Base-by-base conservation (phyloP, 2,113 vertebrate species). In the Saguinus midas region DNA sequence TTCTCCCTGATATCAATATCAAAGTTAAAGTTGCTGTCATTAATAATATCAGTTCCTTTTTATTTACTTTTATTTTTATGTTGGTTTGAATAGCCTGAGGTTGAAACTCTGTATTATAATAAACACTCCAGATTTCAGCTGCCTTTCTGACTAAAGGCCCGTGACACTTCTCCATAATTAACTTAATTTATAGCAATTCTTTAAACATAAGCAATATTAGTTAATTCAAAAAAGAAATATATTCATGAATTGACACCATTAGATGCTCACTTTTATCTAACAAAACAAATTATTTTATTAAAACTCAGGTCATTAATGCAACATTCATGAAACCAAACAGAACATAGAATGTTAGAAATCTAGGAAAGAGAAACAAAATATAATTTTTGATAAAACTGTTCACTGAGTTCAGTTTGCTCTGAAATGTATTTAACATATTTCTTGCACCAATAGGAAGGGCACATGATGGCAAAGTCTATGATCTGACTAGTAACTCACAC, bases 201-300 rank as follows among this genome's bases (percentile, higher is more conserved):
- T 93, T 94, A 80, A 97, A 95, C 64, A 95, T 92, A 96, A 87
- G 29, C 55, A 87, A 87, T 81, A 61, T 29, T 43, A 9, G 73
- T 87, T 94, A 96, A 96, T 93, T 90, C 90, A 96, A 94, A 87
- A 93, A 81, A 90, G 35, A 96, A 96, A 90, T 94, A 83, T 81
- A 16, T 66, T 76, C n/a, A 37, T 68, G 52, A 37, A 61, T 76
- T 96, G 76, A 17, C 81, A 32, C 81, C 84, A 92, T 87, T 58
- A 91, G 93, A 80, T 80, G 52, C 68, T 93, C 48, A 55, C 37
- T 96, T 91, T 85, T 92, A 78, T 40, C 61, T 83, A 95, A 91
- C 43, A 92, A 90, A 94, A 61, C 43, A 95, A 97, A 83, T 86
- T n/a, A 91, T 89, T 64, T 35, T 81, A 7, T 58, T 57, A 80